These are phyloP conservation scores for Idaea dimidiata DNA, from an alignment of 2,888 invertebrate genomes.

Conservation along the genomic window DNA sequence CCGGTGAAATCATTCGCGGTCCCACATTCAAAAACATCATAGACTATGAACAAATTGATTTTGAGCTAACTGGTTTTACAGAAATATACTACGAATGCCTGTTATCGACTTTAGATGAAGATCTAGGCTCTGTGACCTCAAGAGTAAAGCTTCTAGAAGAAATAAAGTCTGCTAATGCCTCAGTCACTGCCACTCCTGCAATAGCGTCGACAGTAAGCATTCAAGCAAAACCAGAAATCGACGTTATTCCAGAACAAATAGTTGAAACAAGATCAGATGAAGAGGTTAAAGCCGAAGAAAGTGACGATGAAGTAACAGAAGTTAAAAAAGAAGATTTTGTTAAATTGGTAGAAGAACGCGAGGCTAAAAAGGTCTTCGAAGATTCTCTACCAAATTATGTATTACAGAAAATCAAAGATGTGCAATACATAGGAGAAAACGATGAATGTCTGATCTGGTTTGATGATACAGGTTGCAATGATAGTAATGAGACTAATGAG, in stretches of 20 bases:
- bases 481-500: constrained; percentile 24
- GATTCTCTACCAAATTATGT: constrained; percentile 41
- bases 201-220: constrained; percentile 35
- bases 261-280: constrained; percentile 15
- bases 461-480: constrained; percentile 40
- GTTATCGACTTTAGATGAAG: constrained; percentile 54
- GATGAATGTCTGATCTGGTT: constrained; percentile 58
- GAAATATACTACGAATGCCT: constrained; percentile 68
- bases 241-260: constrained; percentile 21
- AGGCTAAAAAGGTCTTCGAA: constrained; percentile 39
- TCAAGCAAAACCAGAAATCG: constrained; percentile 24
- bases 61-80: constrained; percentile 63
- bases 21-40: constrained; percentile 65
- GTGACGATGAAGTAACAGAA: constrained; percentile 4
- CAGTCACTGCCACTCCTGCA: constrained; percentile 48
- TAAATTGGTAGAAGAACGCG: constrained; percentile 10
- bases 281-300: constrained; percentile 17
- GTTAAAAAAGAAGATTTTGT: constrained; percentile 9
- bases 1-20: constrained; percentile 66
- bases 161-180: constrained; percentile 46
- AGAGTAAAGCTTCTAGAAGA: constrained; percentile 62
- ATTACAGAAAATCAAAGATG: constrained; percentile 54
- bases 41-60: constrained; percentile 67
- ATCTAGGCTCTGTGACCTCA: constrained; percentile 60
- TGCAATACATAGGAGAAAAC: constrained; percentile 49